Evolutionary conservation across 2,113 vertebrate species (phyloP), one percentile per base, ranked within the genome.

Genomic region (Hypanus sabinus): DNA sequence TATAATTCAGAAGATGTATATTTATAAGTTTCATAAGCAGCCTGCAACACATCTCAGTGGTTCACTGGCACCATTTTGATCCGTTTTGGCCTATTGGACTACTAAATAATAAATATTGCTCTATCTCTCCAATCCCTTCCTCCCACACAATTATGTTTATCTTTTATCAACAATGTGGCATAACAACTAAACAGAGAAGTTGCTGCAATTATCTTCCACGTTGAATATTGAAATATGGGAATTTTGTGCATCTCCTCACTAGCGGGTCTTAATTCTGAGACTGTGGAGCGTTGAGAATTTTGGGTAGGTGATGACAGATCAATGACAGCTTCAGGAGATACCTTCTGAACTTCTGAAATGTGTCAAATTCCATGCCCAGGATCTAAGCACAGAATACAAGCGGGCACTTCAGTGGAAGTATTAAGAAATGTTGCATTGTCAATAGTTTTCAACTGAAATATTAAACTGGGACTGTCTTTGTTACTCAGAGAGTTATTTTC

Each of bases 291-390:
- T 3, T n/a, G 60, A 88, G 12, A 6, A 90, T 90, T 62, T 33
- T 14, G 5, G 24, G 8, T 18, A 46, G 46, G 46, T 46, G 4
- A 46, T 46, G 46, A 46, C 46, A 46, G 10, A 12, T 87, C 57
- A 65, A 65, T 62, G 5, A 16, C 5, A n/a, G 5, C 65, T 62
- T 8, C 76, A 77, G 76, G 76, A 77, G 30, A 30, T n/a, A n/a
- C 12, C 85, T 90, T 90, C 60, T 90, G 85, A 90, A 33, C 85
- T 65, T 90, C 60, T 90, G 85, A 90, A 33, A 60, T 65, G 38
- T 27, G 20, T 57, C 55, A 81, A 81, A 36, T 6, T 22, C 55
- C 24, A 87, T 11, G 27, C 83, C 55, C 60, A 24, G n/a, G 12
- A 87, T 12, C 27, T 55, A 12, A 87, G 27, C 57, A 87, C 0